Conservation (phyloP, 2,888 invertebrate species). For the Scrobipalpa atriplicella region DNA sequence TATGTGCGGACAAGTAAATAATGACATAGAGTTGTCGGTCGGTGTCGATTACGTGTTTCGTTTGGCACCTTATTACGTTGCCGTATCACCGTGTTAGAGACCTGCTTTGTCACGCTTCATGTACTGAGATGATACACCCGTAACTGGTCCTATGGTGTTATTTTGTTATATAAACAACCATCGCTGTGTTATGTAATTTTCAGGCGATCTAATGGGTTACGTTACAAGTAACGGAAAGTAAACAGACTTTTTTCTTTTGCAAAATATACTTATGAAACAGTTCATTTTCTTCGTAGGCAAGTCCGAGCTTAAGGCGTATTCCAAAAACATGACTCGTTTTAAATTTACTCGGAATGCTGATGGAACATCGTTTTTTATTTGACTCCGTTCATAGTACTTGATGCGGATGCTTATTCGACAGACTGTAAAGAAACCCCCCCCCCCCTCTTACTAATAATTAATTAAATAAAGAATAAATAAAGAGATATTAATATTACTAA, state of each 20-base stretch:
- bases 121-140: constrained; percentile 1
- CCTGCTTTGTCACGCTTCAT: background rate
- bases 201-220: too few species aligned
- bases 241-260: too few species aligned
- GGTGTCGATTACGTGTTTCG: constrained; percentile 1
- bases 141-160: constrained; percentile 1
- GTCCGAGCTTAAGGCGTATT: too few species aligned
- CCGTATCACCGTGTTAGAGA: constrained; percentile 11
- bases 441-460: too few species aligned
- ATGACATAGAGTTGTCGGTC: constrained; percentile 13
- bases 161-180: background rate
- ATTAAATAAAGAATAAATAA: too few species aligned
- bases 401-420: too few species aligned
- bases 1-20: constrained; percentile 5
- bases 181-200: background rate
- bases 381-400: too few species aligned
- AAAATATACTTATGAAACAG: too few species aligned
- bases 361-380: background rate
- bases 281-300: too few species aligned
- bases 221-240: too few species aligned
- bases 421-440: too few species aligned
- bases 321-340: background rate
- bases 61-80: background rate
- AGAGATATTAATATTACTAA: too few species aligned
- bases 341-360: background rate